A percentile compares a stretch with the other conserved stretches of the same genome.
Evolutionary conservation across 2,888 invertebrate genomes (phyloP).

Genomic region (Acanthococcus lagerstroemiae): DNA sequence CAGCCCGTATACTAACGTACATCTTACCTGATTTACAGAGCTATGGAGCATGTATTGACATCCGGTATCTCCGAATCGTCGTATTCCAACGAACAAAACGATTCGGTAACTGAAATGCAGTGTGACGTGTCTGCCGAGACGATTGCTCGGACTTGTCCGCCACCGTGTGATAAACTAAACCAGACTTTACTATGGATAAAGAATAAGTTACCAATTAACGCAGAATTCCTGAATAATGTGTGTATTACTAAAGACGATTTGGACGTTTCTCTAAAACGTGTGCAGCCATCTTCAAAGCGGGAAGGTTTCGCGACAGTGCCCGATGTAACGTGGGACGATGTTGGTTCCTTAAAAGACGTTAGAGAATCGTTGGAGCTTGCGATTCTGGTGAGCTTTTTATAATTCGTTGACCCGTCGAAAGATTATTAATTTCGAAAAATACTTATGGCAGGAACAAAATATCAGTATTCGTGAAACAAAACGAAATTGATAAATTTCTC

Average conservation of each 20-base stretch:
- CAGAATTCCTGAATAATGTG: conserved; percentile 53
- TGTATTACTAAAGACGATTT: conserved; percentile 68
- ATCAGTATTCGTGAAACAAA: neutral
- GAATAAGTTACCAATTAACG: conserved; percentile 51
- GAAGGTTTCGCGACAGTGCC: conserved; percentile 98
- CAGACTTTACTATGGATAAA: conserved; percentile 54
- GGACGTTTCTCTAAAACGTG: conserved; percentile 61
- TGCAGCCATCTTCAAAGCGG: conserved; percentile 87
- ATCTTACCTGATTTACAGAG: conserved; percentile 13
- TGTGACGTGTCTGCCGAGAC: neutral
- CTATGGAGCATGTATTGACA: conserved; percentile 22
- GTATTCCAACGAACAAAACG: neutral
- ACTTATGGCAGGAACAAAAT: neutral
- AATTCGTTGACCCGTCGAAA: neutral
- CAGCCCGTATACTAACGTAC: neutral
- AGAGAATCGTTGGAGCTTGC: conserved; percentile 81
- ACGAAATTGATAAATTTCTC: too few relatives aligned
- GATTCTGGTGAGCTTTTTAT: conserved; percentile 61
- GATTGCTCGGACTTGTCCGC: neutral
- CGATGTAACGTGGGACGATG: conserved; percentile 92
- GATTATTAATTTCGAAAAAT: neutral
- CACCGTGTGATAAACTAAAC: neutral
- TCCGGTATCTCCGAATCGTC: neutral
- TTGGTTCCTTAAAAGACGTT: conserved; percentile 81
- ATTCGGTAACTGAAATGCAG: neutral